These are phyloP conservation scores for Pissodes strobi DNA, from an alignment of 1,140 invertebrate species.

Conservation along the genomic window DNA sequence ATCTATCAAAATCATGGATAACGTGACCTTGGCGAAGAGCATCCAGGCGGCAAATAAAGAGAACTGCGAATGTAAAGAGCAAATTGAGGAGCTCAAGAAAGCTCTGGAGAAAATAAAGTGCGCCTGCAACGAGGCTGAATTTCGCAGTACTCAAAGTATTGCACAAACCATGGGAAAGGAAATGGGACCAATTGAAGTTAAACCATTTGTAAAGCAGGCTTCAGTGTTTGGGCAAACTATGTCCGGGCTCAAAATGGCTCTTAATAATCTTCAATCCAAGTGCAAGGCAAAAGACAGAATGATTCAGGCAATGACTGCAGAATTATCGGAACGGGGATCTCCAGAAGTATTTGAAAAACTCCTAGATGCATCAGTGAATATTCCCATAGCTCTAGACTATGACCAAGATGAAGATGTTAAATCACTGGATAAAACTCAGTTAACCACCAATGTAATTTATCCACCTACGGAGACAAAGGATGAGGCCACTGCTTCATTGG, in stretches of 20 bases:
- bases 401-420: conserved; percentile 36
- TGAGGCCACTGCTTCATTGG: not conserved
- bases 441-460: conserved; percentile 16
- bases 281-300: conserved; percentile 47
- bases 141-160: conserved; percentile 21
- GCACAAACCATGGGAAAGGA: conserved; percentile 14
- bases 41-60: conserved; percentile 33
- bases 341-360: conserved; percentile 37
- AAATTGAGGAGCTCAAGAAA: conserved; percentile 38
- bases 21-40: conserved; percentile 25
- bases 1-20: conserved; percentile 28
- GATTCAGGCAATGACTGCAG: conserved; percentile 43
- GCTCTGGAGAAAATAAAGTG: conserved; percentile 41
- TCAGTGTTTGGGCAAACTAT: conserved; percentile 38
- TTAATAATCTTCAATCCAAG: conserved; percentile 45
- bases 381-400: conserved; percentile 18
- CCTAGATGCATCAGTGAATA: conserved; percentile 11
- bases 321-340: conserved; percentile 37
- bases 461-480: conserved; percentile 1
- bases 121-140: conserved; percentile 40
- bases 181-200: not conserved
- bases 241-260: conserved; percentile 44
- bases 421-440: conserved; percentile 9
- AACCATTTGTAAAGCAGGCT: conserved; percentile 38
- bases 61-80: conserved; percentile 33